phyloP scores from a whole-genome alignment of 1,140 invertebrate genomes.

The Penaeus indicus region DNA sequence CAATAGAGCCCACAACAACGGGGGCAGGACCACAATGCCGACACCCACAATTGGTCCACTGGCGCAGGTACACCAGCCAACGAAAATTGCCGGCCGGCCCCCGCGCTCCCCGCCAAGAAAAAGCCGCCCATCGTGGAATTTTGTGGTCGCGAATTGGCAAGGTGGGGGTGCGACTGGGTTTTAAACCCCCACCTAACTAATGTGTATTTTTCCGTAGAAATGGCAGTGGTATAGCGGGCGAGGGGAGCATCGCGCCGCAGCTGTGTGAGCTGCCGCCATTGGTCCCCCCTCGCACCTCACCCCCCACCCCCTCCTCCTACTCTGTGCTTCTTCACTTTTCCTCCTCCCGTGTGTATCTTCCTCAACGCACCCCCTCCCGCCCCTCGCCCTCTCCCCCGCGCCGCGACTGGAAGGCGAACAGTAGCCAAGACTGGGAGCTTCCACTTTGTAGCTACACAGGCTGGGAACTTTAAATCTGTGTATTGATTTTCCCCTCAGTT shows the following conservation, averaged over 20 bases:
- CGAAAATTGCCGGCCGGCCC: constrained; percentile 55
- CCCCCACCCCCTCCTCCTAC: constrained; percentile 7
- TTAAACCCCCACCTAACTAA: constrained; percentile 63
- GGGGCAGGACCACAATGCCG: constrained; percentile 65
- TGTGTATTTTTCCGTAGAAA: constrained; percentile 66
- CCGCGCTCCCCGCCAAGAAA: constrained; percentile 52
- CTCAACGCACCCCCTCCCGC: not conserved
- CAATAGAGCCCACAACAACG: constrained; percentile 65
- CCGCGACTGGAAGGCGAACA: not conserved
- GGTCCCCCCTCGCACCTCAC: not conserved
- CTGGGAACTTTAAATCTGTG: not conserved
- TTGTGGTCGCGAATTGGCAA: constrained; percentile 63
- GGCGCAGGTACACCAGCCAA: constrained; percentile 59
- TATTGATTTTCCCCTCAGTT: too few species aligned
- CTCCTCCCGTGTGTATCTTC: not conserved
- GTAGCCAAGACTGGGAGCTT: not conserved
- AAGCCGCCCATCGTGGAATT: constrained; percentile 58
- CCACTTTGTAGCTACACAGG: constrained; percentile 4
- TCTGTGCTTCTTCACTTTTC: not conserved
- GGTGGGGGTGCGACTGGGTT: constrained; percentile 52
- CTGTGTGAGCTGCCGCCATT: not conserved
- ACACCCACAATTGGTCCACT: constrained; percentile 65
- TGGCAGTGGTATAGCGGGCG: constrained; percentile 56
- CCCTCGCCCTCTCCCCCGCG: not conserved
- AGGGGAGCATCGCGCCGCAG: constrained; percentile 39